phyloP scores from a whole-genome alignment of 2,888 invertebrate species.

The Ctenicera cuprea region DNA sequence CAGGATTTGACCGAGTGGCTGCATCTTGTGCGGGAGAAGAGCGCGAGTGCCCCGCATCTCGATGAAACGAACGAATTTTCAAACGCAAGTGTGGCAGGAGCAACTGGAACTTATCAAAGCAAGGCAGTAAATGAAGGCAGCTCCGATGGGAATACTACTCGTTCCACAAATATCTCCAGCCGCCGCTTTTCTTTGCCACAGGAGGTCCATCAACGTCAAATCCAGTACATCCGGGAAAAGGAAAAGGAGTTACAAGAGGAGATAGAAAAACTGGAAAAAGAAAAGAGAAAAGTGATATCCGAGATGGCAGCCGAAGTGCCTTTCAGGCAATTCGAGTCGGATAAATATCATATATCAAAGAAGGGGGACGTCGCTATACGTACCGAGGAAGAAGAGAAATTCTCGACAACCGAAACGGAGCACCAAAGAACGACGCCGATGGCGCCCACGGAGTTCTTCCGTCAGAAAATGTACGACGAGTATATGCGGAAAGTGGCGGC shows the following conservation, averaged over 20 bases:
- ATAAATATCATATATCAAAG: constrained; percentile 72
- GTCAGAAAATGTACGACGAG: constrained; percentile 90
- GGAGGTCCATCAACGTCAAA: constrained; percentile 79
- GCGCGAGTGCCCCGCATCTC: constrained; percentile 59
- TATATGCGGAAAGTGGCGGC: constrained; percentile 87
- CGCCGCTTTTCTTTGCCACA: constrained; percentile 79
- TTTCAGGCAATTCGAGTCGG: constrained; percentile 71
- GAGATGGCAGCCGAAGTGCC: constrained; percentile 71
- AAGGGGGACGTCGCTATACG: constrained; percentile 73
- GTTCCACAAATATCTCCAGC: constrained; percentile 49
- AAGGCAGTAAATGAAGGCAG: constrained; percentile 43
- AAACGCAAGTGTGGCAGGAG: constrained; percentile 24
- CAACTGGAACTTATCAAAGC: constrained; percentile 42
- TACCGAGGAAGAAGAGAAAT: constrained; percentile 53
- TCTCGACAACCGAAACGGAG: constrained; percentile 44
- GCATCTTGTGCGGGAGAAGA: constrained; percentile 70
- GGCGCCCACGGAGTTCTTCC: constrained; percentile 81
- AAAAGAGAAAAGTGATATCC: constrained; percentile 70
- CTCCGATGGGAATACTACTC: constrained; percentile 40
- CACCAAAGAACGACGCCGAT: constrained; percentile 68
- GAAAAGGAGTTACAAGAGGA: constrained; percentile 82
- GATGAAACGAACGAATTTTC: constrained; percentile 28
- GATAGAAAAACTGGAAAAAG: constrained; percentile 78
- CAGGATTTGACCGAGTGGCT: constrained; percentile 73
- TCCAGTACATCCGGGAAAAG: constrained; percentile 80